Evolutionary conservation across 2,888 invertebrate genomes (phyloP), one percentile per base, ranked within the genome.

Genomic region (Lithophane ornitopus): DNA sequence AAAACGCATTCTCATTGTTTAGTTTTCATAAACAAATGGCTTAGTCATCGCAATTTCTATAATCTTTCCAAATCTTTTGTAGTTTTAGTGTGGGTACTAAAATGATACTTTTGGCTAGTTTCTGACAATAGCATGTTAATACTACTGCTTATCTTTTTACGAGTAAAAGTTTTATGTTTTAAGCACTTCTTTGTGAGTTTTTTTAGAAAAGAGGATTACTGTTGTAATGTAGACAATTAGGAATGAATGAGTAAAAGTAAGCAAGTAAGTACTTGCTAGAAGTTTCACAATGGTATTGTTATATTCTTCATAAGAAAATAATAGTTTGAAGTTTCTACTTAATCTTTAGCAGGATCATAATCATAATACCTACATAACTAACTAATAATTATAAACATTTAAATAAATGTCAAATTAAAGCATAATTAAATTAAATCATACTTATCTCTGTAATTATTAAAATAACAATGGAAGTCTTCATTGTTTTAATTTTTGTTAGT

Each of bases 1-100:
- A 89, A 91, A 93, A 92, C 81, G 89, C 89, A 85, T 82, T 85
- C 89, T 92, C 91, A 92, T 93, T 94, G 93, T 94, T 93, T 93
- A 87, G 88, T 83, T 87, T 84, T 84, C 76, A 88, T 85, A 88
- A 91, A 91, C 85, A 90, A 90, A 90, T 78, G 78, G 71, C 80
- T 89, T 81, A 88, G 90, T 93, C 93, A 92, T 92, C 87, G 90
- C 90, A 90, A 92, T 92, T 91, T 91, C 80, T 87, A 85, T 91
- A 90, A 92, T 91, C 89, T 87, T 86, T 78, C 62, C 44, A 84
- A 85, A 85, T 79, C 88, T 86, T 79, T 85, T 88, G 80, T 86
- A 80, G 74, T 85, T 83, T 82, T 84, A 77, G 66, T 74, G 75
- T 61, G 74, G 75, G 76, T 66, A 70, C 63, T 82, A 88, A 81